These are phyloP conservation scores for Odontomachus brunneus DNA, from an alignment of 1,140 invertebrate species.

Conservation along the genomic window DNA sequence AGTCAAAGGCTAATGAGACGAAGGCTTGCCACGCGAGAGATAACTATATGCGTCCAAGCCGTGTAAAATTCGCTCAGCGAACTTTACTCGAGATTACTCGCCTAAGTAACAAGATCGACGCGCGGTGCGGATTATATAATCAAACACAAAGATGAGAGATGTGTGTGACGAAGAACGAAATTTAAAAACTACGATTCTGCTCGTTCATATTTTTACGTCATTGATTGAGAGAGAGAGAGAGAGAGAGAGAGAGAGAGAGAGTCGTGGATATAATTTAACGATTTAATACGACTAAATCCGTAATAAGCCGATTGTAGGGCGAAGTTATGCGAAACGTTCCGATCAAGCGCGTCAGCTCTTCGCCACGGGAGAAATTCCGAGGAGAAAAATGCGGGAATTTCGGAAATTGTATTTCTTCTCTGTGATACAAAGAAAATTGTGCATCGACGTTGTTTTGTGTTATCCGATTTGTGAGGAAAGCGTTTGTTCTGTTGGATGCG, in stretches of 20 bases:
- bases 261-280: not conserved
- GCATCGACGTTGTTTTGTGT: constrained; percentile 13
- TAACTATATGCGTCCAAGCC: constrained; percentile 26
- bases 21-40: not conserved
- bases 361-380: not conserved
- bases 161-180: no score
- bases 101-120: not conserved
- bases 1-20: not conserved
- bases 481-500: constrained; percentile 7
- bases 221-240: not conserved
- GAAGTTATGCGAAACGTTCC: not conserved
- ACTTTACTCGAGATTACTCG: constrained; percentile 27
- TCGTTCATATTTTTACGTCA: no score
- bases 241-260: not conserved
- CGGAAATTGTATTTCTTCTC: constrained; percentile 16
- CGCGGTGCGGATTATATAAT: no score
- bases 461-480: constrained; percentile 9
- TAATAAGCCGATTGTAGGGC: not conserved
- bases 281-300: not conserved
- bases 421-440: constrained; percentile 36
- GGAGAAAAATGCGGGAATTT: constrained; percentile 13
- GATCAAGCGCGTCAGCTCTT: not conserved
- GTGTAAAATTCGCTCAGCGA: constrained; percentile 15
- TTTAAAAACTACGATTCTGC: no score
- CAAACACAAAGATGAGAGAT: not conserved